Evolutionary conservation across 2,888 invertebrate species (phyloP).

Genomic region (Tetragnatha montana): DNA sequence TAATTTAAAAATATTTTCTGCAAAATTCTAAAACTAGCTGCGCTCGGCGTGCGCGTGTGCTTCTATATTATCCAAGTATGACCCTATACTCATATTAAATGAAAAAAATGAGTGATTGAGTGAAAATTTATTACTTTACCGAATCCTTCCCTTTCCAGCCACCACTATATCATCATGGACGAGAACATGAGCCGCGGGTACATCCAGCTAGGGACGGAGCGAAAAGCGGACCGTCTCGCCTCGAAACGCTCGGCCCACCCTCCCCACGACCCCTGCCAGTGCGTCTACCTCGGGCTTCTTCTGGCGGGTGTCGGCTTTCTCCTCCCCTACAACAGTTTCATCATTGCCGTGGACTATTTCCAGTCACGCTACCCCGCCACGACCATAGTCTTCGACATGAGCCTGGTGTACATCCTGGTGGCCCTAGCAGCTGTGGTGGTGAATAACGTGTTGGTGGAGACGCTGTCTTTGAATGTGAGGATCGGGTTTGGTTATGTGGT

Average conservation of each 20-base stretch:
- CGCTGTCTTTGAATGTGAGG: constrained; percentile 87
- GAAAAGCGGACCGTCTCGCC: constrained; percentile 51
- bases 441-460: constrained; percentile 89
- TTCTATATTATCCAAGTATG: no score
- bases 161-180: constrained; percentile 68
- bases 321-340: constrained; percentile 94
- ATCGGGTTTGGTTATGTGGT: constrained; percentile 92
- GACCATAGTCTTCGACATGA: constrained; percentile 94
- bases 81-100: no score
- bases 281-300: constrained; percentile 85
- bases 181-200: constrained; percentile 72
- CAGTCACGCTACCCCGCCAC: constrained; percentile 88
- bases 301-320: constrained; percentile 92
- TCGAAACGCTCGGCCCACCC: constrained; percentile 53
- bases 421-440: constrained; percentile 90
- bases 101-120: no score
- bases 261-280: constrained; percentile 79
- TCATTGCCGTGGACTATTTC: constrained; percentile 95
- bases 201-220: constrained; percentile 61
- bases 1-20: no score
- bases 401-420: constrained; percentile 91
- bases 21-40: no score
- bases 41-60: no score
- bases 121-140: no score
- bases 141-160: no score